These are phyloP conservation scores for Butastur rufipennis DNA, from an alignment of 2,113 vertebrate species.

Conservation along the genomic window DNA sequence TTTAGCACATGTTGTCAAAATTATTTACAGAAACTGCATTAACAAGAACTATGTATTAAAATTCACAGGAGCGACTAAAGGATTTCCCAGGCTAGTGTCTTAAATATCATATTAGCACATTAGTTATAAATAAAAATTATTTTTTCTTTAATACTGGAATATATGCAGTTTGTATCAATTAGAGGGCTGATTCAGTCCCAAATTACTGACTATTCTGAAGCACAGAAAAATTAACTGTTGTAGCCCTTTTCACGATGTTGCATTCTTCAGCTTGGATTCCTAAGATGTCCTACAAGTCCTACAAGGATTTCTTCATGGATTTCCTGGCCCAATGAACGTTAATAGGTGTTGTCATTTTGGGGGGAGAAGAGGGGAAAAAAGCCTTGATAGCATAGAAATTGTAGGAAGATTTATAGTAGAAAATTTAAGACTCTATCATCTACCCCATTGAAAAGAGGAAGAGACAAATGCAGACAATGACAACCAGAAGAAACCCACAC, in stretches of 20 bases:
- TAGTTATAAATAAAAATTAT: not conserved
- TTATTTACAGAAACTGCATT: constrained; percentile 18
- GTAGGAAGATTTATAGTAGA: not conserved
- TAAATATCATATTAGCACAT: not conserved
- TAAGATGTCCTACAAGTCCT: not conserved
- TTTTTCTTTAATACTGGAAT: constrained; percentile 6
- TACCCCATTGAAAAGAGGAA: not conserved
- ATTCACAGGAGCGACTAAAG: not conserved
- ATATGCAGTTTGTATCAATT: not conserved
- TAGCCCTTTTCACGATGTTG: not conserved
- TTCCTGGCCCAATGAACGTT: not conserved
- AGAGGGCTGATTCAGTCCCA: not conserved
- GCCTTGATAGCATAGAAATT: not conserved
- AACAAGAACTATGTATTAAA: constrained; percentile 7
- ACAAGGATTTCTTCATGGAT: not conserved
- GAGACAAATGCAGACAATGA: not conserved
- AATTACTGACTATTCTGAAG: not conserved
- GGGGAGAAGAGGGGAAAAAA: not conserved
- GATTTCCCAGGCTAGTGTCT: constrained; percentile 18
- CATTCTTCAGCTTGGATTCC: not conserved
- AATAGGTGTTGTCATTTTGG: not conserved
- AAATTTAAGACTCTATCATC: not conserved
- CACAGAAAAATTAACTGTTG: not conserved
- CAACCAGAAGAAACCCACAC: not conserved
- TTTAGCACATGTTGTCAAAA: constrained; percentile 17